Evolutionary conservation across 2,888 invertebrate species (phyloP), one percentile per base, ranked within the genome.

Genomic region (Meta bourneti): DNA sequence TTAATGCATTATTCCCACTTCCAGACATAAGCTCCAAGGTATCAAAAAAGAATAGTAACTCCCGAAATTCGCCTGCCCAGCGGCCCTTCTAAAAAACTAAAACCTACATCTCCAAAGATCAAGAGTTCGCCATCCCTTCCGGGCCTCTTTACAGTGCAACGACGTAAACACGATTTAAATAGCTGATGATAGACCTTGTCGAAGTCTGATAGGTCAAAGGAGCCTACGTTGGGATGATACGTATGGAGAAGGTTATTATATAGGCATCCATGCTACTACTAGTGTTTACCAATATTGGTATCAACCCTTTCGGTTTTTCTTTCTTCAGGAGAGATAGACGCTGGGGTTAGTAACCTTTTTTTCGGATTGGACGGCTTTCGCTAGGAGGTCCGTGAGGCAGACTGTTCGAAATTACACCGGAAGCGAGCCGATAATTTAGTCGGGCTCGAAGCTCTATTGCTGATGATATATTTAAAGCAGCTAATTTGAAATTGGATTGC

Each of bases 101-200:
- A 88, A 81, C 81, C 88, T 49, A 81, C 79, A 75, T 74, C 16
- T 61, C 81, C 7, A 69, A 69, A 74, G 81, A 88, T 81, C 80
- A 88, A 88, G 48, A 88, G 81, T 48, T 74, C 20, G 51, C 7
- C 52, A 72, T 81, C 54, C 70, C 89, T 89, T 70, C 70, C 52
- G 54, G 83, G 89, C 78, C 19, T 20, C 54, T 54, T 89, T 77
- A 71, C 77, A 82, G 78, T 82, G 88, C 88, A 88, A n/a, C 81
- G 48, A 49, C 75, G 52, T 81, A 88, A 88, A 81, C 88, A 81
- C 88, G 81, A 88, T 88, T 88, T 80, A 82, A 89, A 89, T 82
- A 89, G 82, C 82, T 89, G 89, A 89, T 89, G 83, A 89, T 89
- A 89, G 89, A 82, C 89, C 80, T 80, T 88, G 80, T 88, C 87